Evolutionary conservation across 2,113 vertebrate species (phyloP), one percentile per base, ranked within the genome.

Genomic region (Cryptomyrus ogoouensis): DNA sequence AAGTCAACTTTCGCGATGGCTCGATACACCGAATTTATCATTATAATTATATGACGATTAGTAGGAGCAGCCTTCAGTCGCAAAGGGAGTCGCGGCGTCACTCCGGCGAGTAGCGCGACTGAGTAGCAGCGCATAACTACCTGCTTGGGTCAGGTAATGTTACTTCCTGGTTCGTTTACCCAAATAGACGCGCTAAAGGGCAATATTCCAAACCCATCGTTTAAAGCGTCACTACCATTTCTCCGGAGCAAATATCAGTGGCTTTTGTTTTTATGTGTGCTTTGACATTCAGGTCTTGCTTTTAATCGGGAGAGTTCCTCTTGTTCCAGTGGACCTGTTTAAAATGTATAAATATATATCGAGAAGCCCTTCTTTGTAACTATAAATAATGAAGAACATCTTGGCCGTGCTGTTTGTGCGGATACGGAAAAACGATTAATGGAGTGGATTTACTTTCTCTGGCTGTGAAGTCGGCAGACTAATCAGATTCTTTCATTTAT

Each of bases 121-220:
- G 21, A 27, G 21, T 46, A 46, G 24, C n/a, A 44, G 6, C 53
- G 53, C 53, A 21, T 4, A 74, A 66, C 56, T 56, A 56, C 70
- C 77, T 90, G 84, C 87, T 31, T 5, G 15, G 56, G 27, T 52
- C 49, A 80, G 84, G 89, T 88, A 87, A 27, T 21, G 39, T 24
- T n/a, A 84, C 90, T 88, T 90, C 80, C 88, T 88, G 90, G 83
- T 84, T 53, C 8, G 42, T 90, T 80, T 39, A 80, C 56, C 24
- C 56, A 62, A n/a, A 62, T 27, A 15, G 66, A 35, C 66, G n/a
- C 44, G 15, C 31, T 74, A 53, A 80, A 6, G 66, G n/a, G n/a
- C 24, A 62, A 62, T 62, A n/a, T 24, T 24, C 56, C 24, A 62
- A 62, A 62, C 8, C 56, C 56, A 62, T 62, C 56, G 56, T n/a